Conservation (phyloP, 1,140 invertebrate species). For the Rhopalosiphum padi region DNA sequence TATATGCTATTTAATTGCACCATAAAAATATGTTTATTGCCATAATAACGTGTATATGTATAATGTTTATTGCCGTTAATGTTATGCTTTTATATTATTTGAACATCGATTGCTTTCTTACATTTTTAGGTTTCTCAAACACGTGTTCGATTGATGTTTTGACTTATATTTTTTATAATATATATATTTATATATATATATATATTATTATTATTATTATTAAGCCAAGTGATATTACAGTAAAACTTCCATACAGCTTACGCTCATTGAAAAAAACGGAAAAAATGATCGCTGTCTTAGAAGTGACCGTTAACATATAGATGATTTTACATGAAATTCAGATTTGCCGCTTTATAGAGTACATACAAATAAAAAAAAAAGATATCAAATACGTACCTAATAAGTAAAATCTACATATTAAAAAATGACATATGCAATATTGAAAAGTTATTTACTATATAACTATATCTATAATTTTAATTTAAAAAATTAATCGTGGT, state of each 20-base stretch:
- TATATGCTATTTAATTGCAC: neutral
- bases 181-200: neutral
- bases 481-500: too few species aligned
- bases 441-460: too few species aligned
- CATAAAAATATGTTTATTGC: neutral
- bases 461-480: too few species aligned
- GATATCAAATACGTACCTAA: neutral
- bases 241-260: neutral
- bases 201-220: neutral
- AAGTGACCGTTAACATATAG: too few species aligned
- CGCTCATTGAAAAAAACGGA: neutral
- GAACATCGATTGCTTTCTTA: neutral
- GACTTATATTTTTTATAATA: neutral
- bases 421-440: too few species aligned
- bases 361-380: neutral
- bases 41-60: neutral
- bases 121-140: neutral
- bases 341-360: neutral
- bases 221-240: neutral
- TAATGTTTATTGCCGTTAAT: neutral
- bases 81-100: neutral
- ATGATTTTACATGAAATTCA: too few species aligned
- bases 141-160: neutral
- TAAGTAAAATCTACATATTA: neutral
- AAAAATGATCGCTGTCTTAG: neutral